Evolutionary conservation across 2,797 vertebrate genomes (phyloP).

Genomic region (Enteromius argenteus): DNA sequence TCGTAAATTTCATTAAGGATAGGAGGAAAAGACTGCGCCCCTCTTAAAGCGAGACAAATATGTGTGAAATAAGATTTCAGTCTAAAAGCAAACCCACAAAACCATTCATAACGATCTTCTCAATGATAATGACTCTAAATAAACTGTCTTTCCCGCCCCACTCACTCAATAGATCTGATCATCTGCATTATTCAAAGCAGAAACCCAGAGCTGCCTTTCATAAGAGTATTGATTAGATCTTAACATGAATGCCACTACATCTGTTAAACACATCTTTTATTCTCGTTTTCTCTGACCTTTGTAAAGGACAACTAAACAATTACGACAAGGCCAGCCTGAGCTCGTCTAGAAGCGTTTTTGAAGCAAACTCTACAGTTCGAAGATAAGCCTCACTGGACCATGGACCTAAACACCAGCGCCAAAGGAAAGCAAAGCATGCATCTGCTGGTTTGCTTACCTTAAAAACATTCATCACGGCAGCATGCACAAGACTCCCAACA

Average conservation of each 20-base stretch:
- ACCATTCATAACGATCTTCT: background rate
- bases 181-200: conserved; percentile 49
- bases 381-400: conserved; percentile 27
- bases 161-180: conserved; percentile 35
- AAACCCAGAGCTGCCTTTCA: conserved; percentile 44
- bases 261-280: conserved; percentile 35
- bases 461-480: background rate
- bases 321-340: background rate
- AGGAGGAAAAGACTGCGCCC: no score
- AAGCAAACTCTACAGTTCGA: background rate
- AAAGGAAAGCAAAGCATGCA: background rate
- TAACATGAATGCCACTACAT: conserved; percentile 32
- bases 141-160: conserved; percentile 7
- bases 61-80: background rate
- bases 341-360: background rate
- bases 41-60: background rate
- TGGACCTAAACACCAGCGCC: conserved; percentile 22
- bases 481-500: background rate
- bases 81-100: background rate
- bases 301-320: conserved; percentile 12
- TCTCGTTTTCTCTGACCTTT: conserved; percentile 28
- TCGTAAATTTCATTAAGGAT: no score
- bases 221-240: conserved; percentile 34
- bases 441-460: conserved; percentile 12
- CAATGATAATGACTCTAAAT: conserved; percentile 9